phyloP scores from a whole-genome alignment of 2,797 vertebrate species.

The Vespertilio murinus region DNA sequence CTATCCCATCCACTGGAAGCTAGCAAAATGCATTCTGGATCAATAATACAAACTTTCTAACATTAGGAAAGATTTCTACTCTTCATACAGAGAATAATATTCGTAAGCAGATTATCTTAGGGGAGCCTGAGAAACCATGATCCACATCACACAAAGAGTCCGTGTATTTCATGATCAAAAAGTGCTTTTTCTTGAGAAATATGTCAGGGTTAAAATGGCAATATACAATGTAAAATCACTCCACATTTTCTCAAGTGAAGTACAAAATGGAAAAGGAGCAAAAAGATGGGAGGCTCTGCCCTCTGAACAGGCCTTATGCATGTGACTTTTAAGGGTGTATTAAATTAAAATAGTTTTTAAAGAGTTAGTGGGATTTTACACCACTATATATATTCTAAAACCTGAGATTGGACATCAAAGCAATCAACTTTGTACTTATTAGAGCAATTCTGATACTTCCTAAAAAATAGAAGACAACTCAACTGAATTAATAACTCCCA shows the following conservation, averaged over 20 bases:
- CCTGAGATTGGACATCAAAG: slow-evolving; percentile 78
- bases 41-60: slow-evolving; percentile 72
- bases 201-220: slow-evolving; percentile 74
- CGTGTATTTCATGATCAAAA: slow-evolving; percentile 75
- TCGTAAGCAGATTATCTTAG: slow-evolving; percentile 70
- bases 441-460: slow-evolving; percentile 76
- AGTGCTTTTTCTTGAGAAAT: slow-evolving; percentile 77
- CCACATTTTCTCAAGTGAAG: slow-evolving; percentile 66
- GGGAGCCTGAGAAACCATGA: slow-evolving; percentile 77
- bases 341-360: slow-evolving; percentile 66
- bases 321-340: slow-evolving; percentile 58
- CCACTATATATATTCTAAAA: slow-evolving; percentile 72
- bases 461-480: slow-evolving; percentile 76
- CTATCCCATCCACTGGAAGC: slow-evolving; percentile 74
- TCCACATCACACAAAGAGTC: slow-evolving; percentile 67
- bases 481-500: slow-evolving; percentile 64
- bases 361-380: slow-evolving; percentile 64
- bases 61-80: slow-evolving; percentile 71
- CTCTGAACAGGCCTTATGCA: slow-evolving; percentile 59
- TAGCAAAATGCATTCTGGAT: slow-evolving; percentile 76
- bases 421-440: slow-evolving; percentile 71
- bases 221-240: slow-evolving; percentile 74
- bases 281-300: slow-evolving; percentile 61
- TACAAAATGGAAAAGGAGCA: slow-evolving; percentile 68
- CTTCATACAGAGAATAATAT: slow-evolving; percentile 69